These are phyloP conservation scores for Pantelozetes paolii DNA, from an alignment of 2,888 invertebrate species.

Conservation along the genomic window DNA sequence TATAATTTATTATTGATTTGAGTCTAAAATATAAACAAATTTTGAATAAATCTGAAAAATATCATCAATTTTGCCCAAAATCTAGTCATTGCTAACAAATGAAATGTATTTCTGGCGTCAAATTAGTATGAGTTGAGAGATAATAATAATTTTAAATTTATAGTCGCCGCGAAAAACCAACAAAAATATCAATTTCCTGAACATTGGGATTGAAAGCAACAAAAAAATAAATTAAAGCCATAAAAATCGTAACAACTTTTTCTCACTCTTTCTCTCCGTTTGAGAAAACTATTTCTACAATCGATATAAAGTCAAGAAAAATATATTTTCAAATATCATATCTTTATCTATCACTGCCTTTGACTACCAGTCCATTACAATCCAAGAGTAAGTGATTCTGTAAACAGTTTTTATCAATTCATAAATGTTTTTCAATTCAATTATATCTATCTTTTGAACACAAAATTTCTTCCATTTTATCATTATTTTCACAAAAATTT, in stretches of 20 bases:
- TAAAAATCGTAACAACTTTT: conserved; percentile 13
- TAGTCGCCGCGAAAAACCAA: neutral
- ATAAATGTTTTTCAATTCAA: neutral
- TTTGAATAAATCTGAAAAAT: neutral
- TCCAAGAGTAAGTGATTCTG: neutral
- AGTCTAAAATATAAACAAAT: too few relatives aligned
- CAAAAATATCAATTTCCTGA: conserved; percentile 11
- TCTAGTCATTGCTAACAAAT: neutral
- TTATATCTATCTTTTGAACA: too few relatives aligned
- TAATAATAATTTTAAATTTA: conserved; percentile 9
- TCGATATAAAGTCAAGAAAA: conserved; percentile 12
- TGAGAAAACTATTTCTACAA: conserved; percentile 19
- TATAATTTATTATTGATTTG: too few relatives aligned
- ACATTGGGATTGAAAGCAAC: neutral
- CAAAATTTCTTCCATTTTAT: too few relatives aligned
- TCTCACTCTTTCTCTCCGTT: too few relatives aligned
- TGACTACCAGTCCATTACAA: neutral
- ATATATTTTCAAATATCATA: neutral
- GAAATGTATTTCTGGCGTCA: neutral
- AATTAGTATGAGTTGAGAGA: conserved; percentile 10
- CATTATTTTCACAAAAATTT: too few relatives aligned
- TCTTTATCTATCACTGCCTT: neutral
- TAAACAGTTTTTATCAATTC: neutral
- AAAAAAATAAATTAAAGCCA: conserved; percentile 1
- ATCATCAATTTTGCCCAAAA: neutral